These are phyloP conservation scores for Synergus itoensis DNA, from an alignment of 2,888 invertebrate species.

Conservation along the genomic window DNA sequence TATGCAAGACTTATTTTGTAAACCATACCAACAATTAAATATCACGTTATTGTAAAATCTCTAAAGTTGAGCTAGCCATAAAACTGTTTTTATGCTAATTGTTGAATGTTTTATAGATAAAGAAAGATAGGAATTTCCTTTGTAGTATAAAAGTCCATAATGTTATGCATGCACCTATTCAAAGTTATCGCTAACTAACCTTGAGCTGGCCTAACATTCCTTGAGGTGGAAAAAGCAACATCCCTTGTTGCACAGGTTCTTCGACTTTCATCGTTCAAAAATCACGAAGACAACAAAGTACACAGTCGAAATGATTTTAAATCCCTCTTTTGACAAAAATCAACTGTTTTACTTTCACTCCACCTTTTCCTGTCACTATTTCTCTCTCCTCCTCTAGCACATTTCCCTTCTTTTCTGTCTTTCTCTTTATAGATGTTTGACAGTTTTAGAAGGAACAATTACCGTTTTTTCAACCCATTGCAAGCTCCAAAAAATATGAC, in stretches of 20 bases:
- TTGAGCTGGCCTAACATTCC: conserved; percentile 87
- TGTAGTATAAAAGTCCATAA: conserved; percentile 35
- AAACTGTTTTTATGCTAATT: conserved; percentile 18
- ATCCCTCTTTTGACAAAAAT: conserved; percentile 28
- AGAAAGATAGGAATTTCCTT: conserved; percentile 48
- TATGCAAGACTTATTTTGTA: neutral
- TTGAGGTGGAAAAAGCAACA: conserved; percentile 88
- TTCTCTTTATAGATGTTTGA: conserved; percentile 22
- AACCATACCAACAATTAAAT: neutral
- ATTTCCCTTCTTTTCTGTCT: conserved; percentile 51
- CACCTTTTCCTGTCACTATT: conserved; percentile 45
- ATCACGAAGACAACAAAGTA: conserved; percentile 12
- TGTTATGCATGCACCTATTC: conserved; percentile 31
- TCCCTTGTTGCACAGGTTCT: conserved; percentile 87
- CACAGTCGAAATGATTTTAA: conserved; percentile 14
- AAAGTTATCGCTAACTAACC: conserved; percentile 80
- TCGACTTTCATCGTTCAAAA: conserved; percentile 83
- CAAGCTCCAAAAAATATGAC: neutral
- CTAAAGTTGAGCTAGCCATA: conserved; percentile 11
- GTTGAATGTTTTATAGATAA: conserved; percentile 26
- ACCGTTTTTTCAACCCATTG: conserved; percentile 28
- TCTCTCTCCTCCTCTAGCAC: conserved; percentile 45
- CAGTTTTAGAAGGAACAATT: conserved; percentile 4
- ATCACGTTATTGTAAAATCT: neutral
- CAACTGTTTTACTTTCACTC: conserved; percentile 60